phyloP scores from a whole-genome alignment of 2,113 vertebrate species.

The Azemiops feae region DNA sequence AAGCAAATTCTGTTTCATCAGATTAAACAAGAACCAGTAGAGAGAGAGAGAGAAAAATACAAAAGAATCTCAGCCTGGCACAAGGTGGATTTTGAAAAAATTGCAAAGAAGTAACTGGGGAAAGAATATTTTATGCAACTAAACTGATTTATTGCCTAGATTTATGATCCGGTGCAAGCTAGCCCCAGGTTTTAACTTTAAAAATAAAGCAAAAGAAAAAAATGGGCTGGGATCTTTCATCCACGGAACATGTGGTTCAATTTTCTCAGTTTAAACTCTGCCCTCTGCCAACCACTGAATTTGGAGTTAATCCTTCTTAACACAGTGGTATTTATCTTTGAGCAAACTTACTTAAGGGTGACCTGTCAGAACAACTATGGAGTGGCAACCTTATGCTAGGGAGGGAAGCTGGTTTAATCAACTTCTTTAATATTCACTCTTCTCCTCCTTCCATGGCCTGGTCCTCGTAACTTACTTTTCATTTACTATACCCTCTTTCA shows the following conservation, averaged over 20 bases:
- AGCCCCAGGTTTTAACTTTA: background rate
- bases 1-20: background rate
- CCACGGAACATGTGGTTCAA: background rate
- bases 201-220: background rate
- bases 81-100: background rate
- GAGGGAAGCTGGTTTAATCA: background rate
- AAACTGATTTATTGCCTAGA: background rate
- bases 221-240: background rate
- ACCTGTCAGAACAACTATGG: background rate
- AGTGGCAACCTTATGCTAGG: background rate
- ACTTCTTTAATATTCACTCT: background rate
- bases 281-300: background rate
- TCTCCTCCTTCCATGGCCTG: background rate
- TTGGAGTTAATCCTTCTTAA: background rate
- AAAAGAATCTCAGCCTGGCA: background rate
- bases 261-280: background rate
- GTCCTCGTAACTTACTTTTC: background rate
- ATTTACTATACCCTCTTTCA: constrained; percentile 1
- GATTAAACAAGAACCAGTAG: background rate
- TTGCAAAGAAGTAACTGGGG: background rate
- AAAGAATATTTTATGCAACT: background rate
- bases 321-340: background rate
- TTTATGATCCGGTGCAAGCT: background rate
- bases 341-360: background rate
- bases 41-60: background rate